Conservation (phyloP, 2,888 invertebrate species). For the Cryptophagus acutangulus region DNA sequence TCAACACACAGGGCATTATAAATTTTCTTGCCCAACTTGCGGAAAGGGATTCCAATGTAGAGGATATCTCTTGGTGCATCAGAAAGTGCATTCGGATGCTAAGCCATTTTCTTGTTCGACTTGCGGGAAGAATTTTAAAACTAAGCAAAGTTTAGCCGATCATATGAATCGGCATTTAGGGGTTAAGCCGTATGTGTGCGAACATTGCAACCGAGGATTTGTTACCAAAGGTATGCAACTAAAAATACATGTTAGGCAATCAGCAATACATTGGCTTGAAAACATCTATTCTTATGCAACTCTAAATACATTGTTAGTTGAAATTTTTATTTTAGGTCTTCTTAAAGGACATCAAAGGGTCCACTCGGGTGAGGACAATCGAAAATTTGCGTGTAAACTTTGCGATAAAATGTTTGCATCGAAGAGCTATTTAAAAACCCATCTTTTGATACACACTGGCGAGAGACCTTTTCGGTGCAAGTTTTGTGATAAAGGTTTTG, state of each 20-base stretch:
- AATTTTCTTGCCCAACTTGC: conserved; percentile 55
- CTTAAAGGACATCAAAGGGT: conserved; percentile 57
- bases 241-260: too few relatives aligned
- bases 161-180: conserved; percentile 58
- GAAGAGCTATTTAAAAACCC: conserved; percentile 57
- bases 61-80: conserved; percentile 57
- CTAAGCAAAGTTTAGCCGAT: conserved; percentile 56
- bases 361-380: conserved; percentile 56
- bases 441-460: conserved; percentile 50
- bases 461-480: conserved; percentile 56
- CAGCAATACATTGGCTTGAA: too few relatives aligned
- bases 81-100: conserved; percentile 55
- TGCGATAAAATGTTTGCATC: conserved; percentile 59
- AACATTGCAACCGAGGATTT: conserved; percentile 55
- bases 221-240: conserved; percentile 60
- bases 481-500: conserved; percentile 57
- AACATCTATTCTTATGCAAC: too few relatives aligned
- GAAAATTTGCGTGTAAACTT: conserved; percentile 55
- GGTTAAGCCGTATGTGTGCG: conserved; percentile 56
- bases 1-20: conserved; percentile 49
- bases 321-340: too few relatives aligned
- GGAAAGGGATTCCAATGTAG: conserved; percentile 60
- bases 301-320: too few relatives aligned
- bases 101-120: conserved; percentile 56
- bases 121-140: conserved; percentile 56